Evolutionary conservation across 2,888 invertebrate genomes (phyloP), one percentile per base, ranked within the genome.

Genomic region (Drosophila anomalipes): DNA sequence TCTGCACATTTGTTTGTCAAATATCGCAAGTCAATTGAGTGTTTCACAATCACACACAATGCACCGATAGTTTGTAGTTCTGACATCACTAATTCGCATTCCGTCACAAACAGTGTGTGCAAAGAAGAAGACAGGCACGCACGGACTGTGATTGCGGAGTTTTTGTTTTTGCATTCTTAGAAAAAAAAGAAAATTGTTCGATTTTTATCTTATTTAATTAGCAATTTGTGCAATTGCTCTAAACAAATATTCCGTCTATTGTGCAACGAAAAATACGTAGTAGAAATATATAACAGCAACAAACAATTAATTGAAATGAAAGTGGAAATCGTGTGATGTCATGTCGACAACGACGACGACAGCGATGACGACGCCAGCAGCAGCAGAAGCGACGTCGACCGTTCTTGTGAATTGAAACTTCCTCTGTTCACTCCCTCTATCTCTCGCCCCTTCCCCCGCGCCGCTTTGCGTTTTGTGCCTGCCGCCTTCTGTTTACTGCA

Each of bases 391-490:
- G 82, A 78, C 79, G 80, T 76, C 80, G 80, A 82, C 72, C 75
- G 79, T 84, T 86, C 86, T 76, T 76, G 82, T 86, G 86, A 89
- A 86, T 86, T 86, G 81, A 89, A 86, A 86, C 82, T 89, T 86
- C 89, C 86, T 84, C 79, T 65, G 72, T 65, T 74, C 82, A 60
- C 69, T 60, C 57, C 57, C 62, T 77, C 60, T 28, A 44, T 26
- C 37, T 16, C 47, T 68, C 67, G 6, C 44, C 30, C 49, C 37
- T 19, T 32, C 16, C 14, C 35, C 65, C 47, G 7, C 22, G 47
- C n/a, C 3, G n/a, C n/a, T 30, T 39, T 65, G 51, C 68, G 58
- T 67, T 62, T 68, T 63, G 33, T 57, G 62, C 62, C 47, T 51
- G 54, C 69, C 53, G 51, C 66, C 53, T 61, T 67, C 49, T 68